Base-by-base conservation (phyloP, 1,140 invertebrate species). In the Macrosteles quadrilineatus region DNA sequence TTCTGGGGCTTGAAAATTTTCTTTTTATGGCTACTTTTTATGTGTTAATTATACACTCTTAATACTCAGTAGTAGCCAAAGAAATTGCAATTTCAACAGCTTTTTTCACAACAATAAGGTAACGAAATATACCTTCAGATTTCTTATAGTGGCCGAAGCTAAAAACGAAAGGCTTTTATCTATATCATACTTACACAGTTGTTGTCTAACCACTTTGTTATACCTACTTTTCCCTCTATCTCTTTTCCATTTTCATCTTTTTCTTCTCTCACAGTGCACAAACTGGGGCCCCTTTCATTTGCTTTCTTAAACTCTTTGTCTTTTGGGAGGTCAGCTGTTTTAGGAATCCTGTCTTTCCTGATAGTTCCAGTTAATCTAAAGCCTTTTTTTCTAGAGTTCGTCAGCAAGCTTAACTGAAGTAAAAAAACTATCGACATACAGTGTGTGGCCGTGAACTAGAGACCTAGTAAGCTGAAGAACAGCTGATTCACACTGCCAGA, bases 341-440 rank as follows among this genome's bases (percentile, higher is more conserved):
- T n/a, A 25, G 68, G 68, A 19, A 72, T 23, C 21, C 68, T 27
- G 40, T 69, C 69, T 29, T 30, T 43, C 47, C 62, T 69, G 17
- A n/a, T 36, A 11, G 71, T 72, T 4, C 71, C 71, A 64, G 67
- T 72, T 53, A 55, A 57, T 64, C 36, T 9, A 12, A 69, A 47
- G 30, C 59, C 55, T n/a, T 36, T 53, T 43, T 17, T 72, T 40
- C 40, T 3, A 12, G 17, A 72, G 32, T 27, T 69, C 30, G 14
- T 69, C 50, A 2, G 66, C 25, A 2, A 72, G 45, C 21, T 32
- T 47, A n/a, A 72, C 45, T n/a, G 67, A 53, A 14, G 63, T 69
- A 67, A 77, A 77, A 72, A 74, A 77, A 65, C 74, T 67, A 66
- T 77, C 74, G 64, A 76, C 76, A 73, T 70, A 75, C 6, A 77